Evolutionary conservation across 2,113 vertebrate genomes (phyloP).

Genomic region (Campylorhamphus procurvoides): DNA sequence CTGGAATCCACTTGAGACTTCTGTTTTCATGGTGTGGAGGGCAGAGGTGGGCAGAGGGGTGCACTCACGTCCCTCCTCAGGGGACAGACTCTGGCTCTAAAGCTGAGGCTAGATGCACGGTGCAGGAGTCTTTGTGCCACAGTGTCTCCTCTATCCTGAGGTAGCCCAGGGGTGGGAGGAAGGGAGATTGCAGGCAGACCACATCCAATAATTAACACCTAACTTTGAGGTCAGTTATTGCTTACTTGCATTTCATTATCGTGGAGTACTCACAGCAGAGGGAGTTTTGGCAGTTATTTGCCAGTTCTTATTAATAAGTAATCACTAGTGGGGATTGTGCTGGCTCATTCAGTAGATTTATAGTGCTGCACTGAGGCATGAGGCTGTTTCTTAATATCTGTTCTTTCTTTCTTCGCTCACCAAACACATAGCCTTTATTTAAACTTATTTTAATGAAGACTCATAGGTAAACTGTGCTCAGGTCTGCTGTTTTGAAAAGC

Average conservation of each 20-base stretch:
- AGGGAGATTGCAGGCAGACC: constrained; percentile 3
- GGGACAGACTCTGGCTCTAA: rapidly evolving
- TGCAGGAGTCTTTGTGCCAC: background rate
- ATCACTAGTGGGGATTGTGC: constrained; percentile 65
- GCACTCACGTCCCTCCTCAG: rapidly evolving
- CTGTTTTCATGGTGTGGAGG: background rate
- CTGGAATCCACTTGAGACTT: background rate
- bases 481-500: constrained; percentile 51
- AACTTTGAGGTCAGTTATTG: constrained; percentile 62
- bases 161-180: background rate
- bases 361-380: constrained; percentile 65
- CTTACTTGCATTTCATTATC: constrained; percentile 70
- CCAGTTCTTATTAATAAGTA: constrained; percentile 72
- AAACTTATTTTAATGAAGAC: constrained; percentile 63
- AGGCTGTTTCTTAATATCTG: constrained; percentile 60
- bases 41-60: background rate
- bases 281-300: constrained; percentile 64
- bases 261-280: constrained; percentile 39
- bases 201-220: constrained; percentile 60
- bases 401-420: constrained; percentile 21
- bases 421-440: constrained; percentile 53
- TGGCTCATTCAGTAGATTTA: constrained; percentile 69
- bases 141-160: background rate
- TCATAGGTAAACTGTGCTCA: constrained; percentile 33
- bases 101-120: background rate